Conservation (phyloP, 2,888 invertebrate genomes). For the Leptinotarsa tumamoca region DNA sequence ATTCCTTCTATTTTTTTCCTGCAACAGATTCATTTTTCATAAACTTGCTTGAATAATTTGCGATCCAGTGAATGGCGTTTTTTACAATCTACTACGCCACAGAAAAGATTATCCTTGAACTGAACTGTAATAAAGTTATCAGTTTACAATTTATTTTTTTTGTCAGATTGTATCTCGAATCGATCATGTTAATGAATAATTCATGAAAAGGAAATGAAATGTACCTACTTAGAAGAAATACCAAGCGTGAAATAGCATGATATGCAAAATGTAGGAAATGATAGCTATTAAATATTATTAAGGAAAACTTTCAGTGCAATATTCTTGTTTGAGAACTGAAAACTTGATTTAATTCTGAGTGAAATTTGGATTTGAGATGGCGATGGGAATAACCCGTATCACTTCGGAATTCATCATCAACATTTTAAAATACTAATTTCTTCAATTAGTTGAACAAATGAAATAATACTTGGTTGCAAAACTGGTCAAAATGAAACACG, state of each 20-base stretch:
- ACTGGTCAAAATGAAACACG: too few relatives aligned
- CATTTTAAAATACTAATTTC: too few relatives aligned
- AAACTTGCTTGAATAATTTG: too few relatives aligned
- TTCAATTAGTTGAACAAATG: too few relatives aligned
- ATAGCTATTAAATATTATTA: neutral
- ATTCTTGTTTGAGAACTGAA: neutral
- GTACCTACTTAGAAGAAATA: neutral
- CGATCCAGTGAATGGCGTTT: neutral
- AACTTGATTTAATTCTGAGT: too few relatives aligned
- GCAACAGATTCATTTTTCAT: too few relatives aligned
- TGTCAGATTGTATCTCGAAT: conserved; percentile 7
- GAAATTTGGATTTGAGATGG: too few relatives aligned
- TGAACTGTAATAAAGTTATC: neutral
- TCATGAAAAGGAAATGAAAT: neutral
- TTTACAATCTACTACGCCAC: neutral
- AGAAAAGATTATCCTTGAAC: neutral
- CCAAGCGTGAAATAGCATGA: neutral
- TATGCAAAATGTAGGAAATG: neutral
- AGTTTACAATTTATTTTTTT: neutral
- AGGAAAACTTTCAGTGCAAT: neutral
- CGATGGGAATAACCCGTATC: too few relatives aligned
- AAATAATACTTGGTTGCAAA: too few relatives aligned
- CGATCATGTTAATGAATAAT: conserved; percentile 1
- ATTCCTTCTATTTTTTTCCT: too few relatives aligned
- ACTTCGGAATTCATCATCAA: too few relatives aligned